A percentile compares a stretch with the other conserved stretches of the same genome.
phyloP scores from a whole-genome alignment of 2,113 vertebrate species.

The Bos taurus region ARS-UCD2.0 NC_037336.1:76129501-76130000 shows the following conservation, averaged over 20 bases:
- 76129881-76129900: slow-evolving; percentile 94
- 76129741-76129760: slow-evolving; percentile 90
- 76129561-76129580: slow-evolving; percentile 97
- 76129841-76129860: slow-evolving; percentile 98
- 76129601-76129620: slow-evolving; percentile 96
- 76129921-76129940: slow-evolving; percentile 87
- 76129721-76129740: slow-evolving; percentile 96
- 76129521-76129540: slow-evolving; percentile 83
- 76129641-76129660: slow-evolving; percentile 95
- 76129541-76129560: slow-evolving; percentile 93
- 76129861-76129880: slow-evolving; percentile 97
- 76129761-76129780: slow-evolving; percentile 89
- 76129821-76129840: slow-evolving; percentile 93
- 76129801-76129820: slow-evolving; percentile 92
- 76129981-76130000: slow-evolving; percentile 92
- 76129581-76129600: slow-evolving; percentile 96
- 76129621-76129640: slow-evolving; percentile 95
- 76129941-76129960: slow-evolving; percentile 89
- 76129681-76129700: slow-evolving; percentile 94
- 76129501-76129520: slow-evolving; percentile 84
- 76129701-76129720: slow-evolving; percentile 97
- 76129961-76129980: slow-evolving; percentile 96
- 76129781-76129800: slow-evolving; percentile 95
- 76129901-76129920: slow-evolving; percentile 92
- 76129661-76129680: slow-evolving; percentile 97